phyloP scores from a whole-genome alignment of 2,888 invertebrate genomes.

The Leptinotarsa juncta region DNA sequence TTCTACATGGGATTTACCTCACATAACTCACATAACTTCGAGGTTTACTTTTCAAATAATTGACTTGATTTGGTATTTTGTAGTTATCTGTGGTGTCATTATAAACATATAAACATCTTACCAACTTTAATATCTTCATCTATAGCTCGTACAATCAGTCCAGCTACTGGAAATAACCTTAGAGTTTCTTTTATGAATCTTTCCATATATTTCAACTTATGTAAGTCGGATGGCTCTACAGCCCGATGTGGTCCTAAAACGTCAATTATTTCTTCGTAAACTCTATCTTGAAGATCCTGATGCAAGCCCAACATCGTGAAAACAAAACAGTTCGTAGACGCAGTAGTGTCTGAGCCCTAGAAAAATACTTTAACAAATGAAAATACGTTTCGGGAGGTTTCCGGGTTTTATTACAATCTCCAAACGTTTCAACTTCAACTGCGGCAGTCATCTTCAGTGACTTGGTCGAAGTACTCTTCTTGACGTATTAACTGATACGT shows the following conservation, averaged over 20 bases:
- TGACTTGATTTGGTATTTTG: too few relatives aligned
- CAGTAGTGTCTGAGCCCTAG: slow-evolving; percentile 57
- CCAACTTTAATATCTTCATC: slow-evolving; percentile 67
- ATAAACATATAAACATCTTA: slow-evolving; percentile 50
- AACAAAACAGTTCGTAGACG: slow-evolving; percentile 52
- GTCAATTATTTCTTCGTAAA: slow-evolving; percentile 64
- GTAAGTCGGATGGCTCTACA: slow-evolving; percentile 68
- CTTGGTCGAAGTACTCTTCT: too few relatives aligned
- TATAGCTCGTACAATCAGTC: slow-evolving; percentile 67
- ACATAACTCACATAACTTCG: too few relatives aligned
- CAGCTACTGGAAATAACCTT: slow-evolving; percentile 70
- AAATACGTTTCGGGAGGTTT: background rate
- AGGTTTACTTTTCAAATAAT: too few relatives aligned
- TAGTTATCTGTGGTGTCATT: too few relatives aligned
- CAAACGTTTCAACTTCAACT: too few relatives aligned
- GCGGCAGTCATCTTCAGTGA: too few relatives aligned
- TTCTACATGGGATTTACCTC: background rate
- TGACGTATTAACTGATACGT: too few relatives aligned
- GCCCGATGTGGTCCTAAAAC: slow-evolving; percentile 66
- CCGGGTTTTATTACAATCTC: too few relatives aligned
- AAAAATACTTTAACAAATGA: slow-evolving; percentile 20
- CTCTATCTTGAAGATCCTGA: slow-evolving; percentile 58
- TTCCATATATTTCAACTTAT: slow-evolving; percentile 70
- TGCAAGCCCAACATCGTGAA: slow-evolving; percentile 55
- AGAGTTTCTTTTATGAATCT: slow-evolving; percentile 72